Base-by-base conservation (phyloP, 2,113 vertebrate species). In the Calyptomena viridis region DNA sequence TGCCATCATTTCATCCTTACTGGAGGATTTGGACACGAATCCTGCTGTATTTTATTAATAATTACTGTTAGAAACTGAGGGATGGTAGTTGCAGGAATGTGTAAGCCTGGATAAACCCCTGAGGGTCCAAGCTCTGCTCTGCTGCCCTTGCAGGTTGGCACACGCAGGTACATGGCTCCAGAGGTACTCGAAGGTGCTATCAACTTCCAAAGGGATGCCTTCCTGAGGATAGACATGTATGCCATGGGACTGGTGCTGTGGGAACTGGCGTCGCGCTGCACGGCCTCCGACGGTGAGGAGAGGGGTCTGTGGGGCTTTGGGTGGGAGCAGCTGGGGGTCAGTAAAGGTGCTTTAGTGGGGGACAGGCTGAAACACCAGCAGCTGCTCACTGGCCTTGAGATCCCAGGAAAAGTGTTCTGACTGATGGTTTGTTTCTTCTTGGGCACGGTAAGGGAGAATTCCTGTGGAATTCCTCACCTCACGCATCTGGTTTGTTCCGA, bases 161-260 rank as follows among this genome's bases (percentile, higher is more conserved):
- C 99, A 16, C 98, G 99, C 80, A 98, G 99, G 79, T 99, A 99
- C 95, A 99, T 99, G 99, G 99, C 99, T 89, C 99, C 99, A 2
- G 99, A 99, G 94, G 99, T 99, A n/a, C 98, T 99, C 63, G 99
- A 99, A 97, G 99, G 99, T 25, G 99, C 99, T 88, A 99, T 99
- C 83, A 99, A 99, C 98, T 99, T 99, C 98, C 99, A 99, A 93
- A 98, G 99, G n/a, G 99, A 99, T 89, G 98, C 99, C 5, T 99
- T 99, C 97, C 95, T 99, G 97, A 98, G 99, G 31, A 99, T 99
- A 94, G 99, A 99, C 92, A 99, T 99, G 99, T 99, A 99, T 27
- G 99, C 99, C 52, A 98, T 99, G 96, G 99, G 99, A 10, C 87
- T 99, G 28, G 99, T 99, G 50, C 98, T 99, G 22, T 99, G 99